Evolutionary conservation across 2,797 vertebrate genomes (phyloP), one percentile per base, ranked within the genome.

Genomic region (Melopsittacus undulatus): DNA sequence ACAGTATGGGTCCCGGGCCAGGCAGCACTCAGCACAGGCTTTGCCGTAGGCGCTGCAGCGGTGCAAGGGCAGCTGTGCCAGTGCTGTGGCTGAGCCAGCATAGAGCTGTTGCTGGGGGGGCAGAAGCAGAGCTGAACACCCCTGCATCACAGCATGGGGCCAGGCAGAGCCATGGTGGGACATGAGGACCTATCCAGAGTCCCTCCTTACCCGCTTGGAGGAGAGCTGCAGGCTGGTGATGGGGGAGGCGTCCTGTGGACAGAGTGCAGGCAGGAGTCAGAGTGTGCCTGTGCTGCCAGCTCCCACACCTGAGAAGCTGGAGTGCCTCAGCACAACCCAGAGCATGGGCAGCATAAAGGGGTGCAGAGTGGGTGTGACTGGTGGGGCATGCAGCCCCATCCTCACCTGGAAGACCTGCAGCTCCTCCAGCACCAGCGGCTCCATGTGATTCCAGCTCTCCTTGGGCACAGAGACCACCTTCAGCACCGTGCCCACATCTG

Each of bases 381-480:
- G 27, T 22, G 5, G 13, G 5, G 16, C 7, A 3, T 0, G 1
- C 29, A 72, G 11, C 11, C 8, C 17, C 18, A 24, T 20, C 22
- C 98, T 98, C 96, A 99, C 99, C 98, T 99, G 99, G 95, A 99
- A 99, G 79, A 99, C 98, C 68, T 99, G 99, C 78, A 99, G 96
- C 93, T 99, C 99, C 90, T 99, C 99, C 83, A 99, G 97, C 22
- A 99, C 97, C 95, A 99, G 98, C 1, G 99, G 99, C 87, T 99
- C 99, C 76, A 98, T 98, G 88, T 96, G 98, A 54, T 98, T 98
- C 98, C 98, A 98, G 95, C 97, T 98, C 83, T 98, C 98, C 94
- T 98, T 99, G 66, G 99, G 99, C 51, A 99, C 98, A 0, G 99
- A 99, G 97, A 99, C 99, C 70, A 99, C 99, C 96, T 99, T 99